phyloP scores from a whole-genome alignment of 2,888 invertebrate species.

The Drosophila nr. fundita region DNA sequence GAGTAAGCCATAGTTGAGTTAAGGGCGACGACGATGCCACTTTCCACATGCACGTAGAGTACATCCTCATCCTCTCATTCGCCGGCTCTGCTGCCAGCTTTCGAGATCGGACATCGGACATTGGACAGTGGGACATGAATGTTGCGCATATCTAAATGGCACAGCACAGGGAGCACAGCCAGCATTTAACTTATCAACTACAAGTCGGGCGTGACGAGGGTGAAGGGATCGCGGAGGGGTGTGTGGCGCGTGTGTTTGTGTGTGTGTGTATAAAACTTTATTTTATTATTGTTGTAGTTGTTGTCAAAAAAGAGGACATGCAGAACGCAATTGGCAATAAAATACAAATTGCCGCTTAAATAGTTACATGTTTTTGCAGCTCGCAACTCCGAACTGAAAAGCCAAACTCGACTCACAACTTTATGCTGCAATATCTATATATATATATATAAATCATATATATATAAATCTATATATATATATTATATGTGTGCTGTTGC shows the following conservation, averaged over 20 bases:
- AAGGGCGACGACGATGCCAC: slow-evolving; percentile 35
- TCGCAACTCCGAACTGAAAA: slow-evolving; percentile 5
- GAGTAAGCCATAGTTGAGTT: slow-evolving; percentile 69
- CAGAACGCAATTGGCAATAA: slow-evolving; percentile 68
- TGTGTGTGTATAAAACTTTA: slow-evolving; percentile 32
- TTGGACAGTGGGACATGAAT: slow-evolving; percentile 9
- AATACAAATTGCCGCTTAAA: slow-evolving; percentile 80
- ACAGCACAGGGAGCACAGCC: slow-evolving; percentile 30
- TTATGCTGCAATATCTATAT: neutral
- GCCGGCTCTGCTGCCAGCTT: neutral
- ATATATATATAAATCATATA: neutral
- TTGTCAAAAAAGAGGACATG: slow-evolving; percentile 24
- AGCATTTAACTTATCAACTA: slow-evolving; percentile 74
- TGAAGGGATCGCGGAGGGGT: neutral
- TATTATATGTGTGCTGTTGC: neutral
- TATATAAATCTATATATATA: neutral
- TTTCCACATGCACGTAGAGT: slow-evolving; percentile 46
- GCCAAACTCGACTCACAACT: slow-evolving; percentile 9
- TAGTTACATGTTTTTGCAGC: slow-evolving; percentile 59
- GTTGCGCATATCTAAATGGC: slow-evolving; percentile 40
- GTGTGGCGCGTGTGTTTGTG: slow-evolving; percentile 1
- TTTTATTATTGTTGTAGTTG: slow-evolving; percentile 8
- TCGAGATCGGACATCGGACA: neutral
- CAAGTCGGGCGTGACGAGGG: slow-evolving; percentile 8
- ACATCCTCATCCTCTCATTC: neutral